Conservation (phyloP, 2,797 vertebrate species). For the Microctenopoma lineatum region DNA sequence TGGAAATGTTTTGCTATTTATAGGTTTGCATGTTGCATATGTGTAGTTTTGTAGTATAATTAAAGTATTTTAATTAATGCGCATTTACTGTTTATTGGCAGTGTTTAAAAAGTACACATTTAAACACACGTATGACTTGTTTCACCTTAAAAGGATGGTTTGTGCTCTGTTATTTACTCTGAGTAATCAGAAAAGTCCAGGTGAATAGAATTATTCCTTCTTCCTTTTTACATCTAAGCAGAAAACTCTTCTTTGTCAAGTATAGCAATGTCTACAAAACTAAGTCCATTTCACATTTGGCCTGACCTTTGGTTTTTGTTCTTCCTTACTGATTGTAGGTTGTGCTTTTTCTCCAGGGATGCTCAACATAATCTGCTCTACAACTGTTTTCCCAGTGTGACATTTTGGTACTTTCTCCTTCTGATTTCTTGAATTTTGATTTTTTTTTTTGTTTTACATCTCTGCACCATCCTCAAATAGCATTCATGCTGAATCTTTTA, state of each 20-base stretch:
- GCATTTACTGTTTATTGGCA: background rate
- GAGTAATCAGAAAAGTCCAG: too few relatives aligned
- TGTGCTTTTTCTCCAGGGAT: constrained; percentile 36
- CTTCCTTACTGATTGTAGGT: constrained; percentile 21
- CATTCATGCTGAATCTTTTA: constrained; percentile 7
- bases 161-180: too few relatives aligned
- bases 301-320: constrained; percentile 45
- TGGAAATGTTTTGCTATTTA: background rate
- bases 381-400: constrained; percentile 18
- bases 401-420: constrained; percentile 22
- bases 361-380: constrained; percentile 22
- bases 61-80: background rate
- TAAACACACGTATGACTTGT: background rate
- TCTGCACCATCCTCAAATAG: too few relatives aligned
- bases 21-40: background rate
- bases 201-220: background rate
- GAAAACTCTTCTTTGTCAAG: background rate
- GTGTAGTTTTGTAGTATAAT: background rate
- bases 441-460: background rate
- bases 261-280: constrained; percentile 8
- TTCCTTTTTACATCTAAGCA: background rate
- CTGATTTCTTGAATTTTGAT: background rate
- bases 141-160: too few relatives aligned
- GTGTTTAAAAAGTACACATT: background rate
- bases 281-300: constrained; percentile 36